Evolutionary conservation across 2,888 invertebrate species (phyloP).

Genomic region (Drosophila lutescens): DNA sequence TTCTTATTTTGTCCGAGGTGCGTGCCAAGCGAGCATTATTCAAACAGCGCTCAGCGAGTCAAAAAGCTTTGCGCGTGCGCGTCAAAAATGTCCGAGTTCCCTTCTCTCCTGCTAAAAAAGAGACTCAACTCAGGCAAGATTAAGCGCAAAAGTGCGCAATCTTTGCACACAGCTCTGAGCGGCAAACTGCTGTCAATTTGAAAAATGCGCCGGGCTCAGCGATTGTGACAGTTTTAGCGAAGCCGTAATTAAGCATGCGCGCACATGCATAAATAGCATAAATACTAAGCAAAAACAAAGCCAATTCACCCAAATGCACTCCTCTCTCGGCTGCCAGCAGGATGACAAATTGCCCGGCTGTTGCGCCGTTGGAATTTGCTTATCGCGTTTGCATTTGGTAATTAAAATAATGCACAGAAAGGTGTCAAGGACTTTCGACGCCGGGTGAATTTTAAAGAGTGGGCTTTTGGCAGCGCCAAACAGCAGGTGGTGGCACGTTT

Average conservation of each 20-base stretch:
- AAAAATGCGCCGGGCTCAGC: constrained; percentile 72
- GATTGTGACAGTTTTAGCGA: constrained; percentile 81
- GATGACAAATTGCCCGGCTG: constrained; percentile 71
- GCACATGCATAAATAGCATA: constrained; percentile 76
- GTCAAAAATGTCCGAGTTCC: constrained; percentile 29
- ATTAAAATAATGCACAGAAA: constrained; percentile 70
- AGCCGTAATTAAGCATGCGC: constrained; percentile 79
- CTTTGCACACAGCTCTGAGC: constrained; percentile 23
- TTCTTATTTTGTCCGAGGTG: constrained; percentile 53
- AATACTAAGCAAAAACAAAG: constrained; percentile 42
- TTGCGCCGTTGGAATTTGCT: constrained; percentile 33
- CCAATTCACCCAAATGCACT: constrained; percentile 31
- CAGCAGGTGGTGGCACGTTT: constrained; percentile 33
- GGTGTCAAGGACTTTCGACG: constrained; percentile 72
- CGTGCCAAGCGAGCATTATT: constrained; percentile 75
- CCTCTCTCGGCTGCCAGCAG: constrained; percentile 50
- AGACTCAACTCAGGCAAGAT: constrained; percentile 50
- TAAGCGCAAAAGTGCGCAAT: constrained; percentile 65
- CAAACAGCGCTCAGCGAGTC: constrained; percentile 58
- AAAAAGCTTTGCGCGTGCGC: constrained; percentile 57
- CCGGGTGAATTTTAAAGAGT: constrained; percentile 65
- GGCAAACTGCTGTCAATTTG: constrained; percentile 74
- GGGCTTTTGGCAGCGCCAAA: constrained; percentile 12
- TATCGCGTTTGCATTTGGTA: constrained; percentile 53
- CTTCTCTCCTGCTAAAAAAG: not conserved